A percentile compares a stretch with the other conserved stretches of the same genome.
phyloP scores from a whole-genome alignment of 1,140 invertebrate genomes.

The Diachasmimorpha longicaudata region DNA sequence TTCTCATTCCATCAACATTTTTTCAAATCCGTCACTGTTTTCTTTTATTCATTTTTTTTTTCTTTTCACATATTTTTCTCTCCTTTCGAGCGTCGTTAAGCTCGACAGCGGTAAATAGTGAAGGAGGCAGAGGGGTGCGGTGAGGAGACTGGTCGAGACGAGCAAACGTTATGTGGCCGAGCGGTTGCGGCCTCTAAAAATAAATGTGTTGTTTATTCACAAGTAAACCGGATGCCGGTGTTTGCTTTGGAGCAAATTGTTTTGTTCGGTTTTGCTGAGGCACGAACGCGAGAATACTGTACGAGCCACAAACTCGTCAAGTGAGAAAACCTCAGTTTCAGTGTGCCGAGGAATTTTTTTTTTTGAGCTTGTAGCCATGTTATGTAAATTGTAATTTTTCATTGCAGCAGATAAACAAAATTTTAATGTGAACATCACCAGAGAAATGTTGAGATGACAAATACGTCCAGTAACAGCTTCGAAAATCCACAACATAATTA shows the following conservation, averaged over 20 bases:
- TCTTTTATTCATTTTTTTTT: not conserved
- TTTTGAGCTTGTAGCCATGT: not conserved
- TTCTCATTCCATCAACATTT: not conserved
- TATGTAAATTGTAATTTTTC: not conserved
- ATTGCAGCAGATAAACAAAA: not conserved
- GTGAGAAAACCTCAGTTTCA: not conserved
- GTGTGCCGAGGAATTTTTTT: not conserved
- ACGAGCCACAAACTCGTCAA: not conserved
- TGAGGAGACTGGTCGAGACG: slow-evolving; percentile 23
- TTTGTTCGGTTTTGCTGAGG: slow-evolving; percentile 61
- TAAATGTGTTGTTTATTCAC: slow-evolving; percentile 66
- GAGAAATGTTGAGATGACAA: no score
- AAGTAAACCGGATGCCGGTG: slow-evolving; percentile 65
- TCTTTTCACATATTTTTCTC: not conserved
- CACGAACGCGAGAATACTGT: slow-evolving; percentile 21
- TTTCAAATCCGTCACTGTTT: not conserved
- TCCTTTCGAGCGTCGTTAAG: slow-evolving; percentile 9
- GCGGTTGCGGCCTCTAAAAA: slow-evolving; percentile 57
- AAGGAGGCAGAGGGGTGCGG: not conserved
- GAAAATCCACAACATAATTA: no score
- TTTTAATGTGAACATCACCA: not conserved
- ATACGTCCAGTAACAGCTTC: no score
- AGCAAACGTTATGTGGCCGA: slow-evolving; percentile 48
- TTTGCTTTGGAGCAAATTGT: slow-evolving; percentile 65
- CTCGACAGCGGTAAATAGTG: slow-evolving; percentile 13